Base-by-base conservation (phyloP, 2,113 vertebrate species). In the Panthera leo region DNA sequence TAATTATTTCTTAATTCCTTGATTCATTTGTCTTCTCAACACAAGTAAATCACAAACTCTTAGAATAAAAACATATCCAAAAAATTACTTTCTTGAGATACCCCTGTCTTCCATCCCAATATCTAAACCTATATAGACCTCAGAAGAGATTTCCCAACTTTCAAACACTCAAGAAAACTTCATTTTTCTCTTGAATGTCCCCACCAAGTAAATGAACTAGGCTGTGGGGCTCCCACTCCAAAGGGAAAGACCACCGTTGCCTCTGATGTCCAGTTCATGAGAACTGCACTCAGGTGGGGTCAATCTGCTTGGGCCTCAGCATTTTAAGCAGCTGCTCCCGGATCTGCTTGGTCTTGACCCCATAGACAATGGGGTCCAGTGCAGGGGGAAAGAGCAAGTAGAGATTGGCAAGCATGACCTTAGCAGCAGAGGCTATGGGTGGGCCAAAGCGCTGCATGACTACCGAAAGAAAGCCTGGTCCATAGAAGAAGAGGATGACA, bases 391-490 rank as follows among this genome's bases (percentile, higher is more conserved):
- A 93, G 23, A 97, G 92, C 89, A 94, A 3, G 0, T 89, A 83
- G 48, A 97, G 87, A 29, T 79, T 94, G 55, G 95, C 92, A 61
- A 97, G 86, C 58, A 97, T 94, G 88, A 98, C 97, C 53, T 94
- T 96, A 80, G 48, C 85, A 85, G 97, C 80, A 89, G 95, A 98
- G 36, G 96, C 94, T 34, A 84, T 95, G 51, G 58, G 39, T 92
- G 92, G 87, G 36, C 97, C 94, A 78, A 98, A 98, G 16, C 3
- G 7, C 75, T 98, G 94, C 92, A 96, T 97, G 45, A 95, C 67
- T 51, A 98, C 97, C 85, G 97, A 98, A 82, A 98, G 97, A 92
- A 98, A 98, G 15, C 95, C 96, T 2, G 94, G 94, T 29, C 80
- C 85, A 19, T 97, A 98, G 80, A 98, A 97, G 70, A 97, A 98